Conservation (phyloP, 2,113 vertebrate genomes). For the Plotosus lineatus region DNA sequence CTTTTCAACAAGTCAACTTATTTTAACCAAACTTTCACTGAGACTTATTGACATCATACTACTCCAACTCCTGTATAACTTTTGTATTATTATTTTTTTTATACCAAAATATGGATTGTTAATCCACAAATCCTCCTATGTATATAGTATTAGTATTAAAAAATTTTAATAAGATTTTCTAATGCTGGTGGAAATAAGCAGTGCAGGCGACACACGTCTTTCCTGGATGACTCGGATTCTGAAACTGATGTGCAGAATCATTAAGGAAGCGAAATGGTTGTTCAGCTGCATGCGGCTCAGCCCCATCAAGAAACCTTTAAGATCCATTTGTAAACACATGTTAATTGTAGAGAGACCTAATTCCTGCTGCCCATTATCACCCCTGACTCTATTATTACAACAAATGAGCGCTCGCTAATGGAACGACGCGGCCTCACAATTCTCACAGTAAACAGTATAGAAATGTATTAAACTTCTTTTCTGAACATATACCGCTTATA, state of each 20-base stretch:
- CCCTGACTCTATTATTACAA: constrained; percentile 35
- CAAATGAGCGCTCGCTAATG: constrained; percentile 37
- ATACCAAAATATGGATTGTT: too few species aligned
- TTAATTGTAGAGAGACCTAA: constrained; percentile 40
- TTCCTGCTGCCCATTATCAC: constrained; percentile 36
- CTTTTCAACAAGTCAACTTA: too few species aligned
- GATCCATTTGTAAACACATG: constrained; percentile 25
- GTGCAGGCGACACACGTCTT: too few species aligned
- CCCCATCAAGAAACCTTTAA: constrained; percentile 28
- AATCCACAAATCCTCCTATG: too few species aligned
- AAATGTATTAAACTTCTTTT: neutral
- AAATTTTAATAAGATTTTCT: too few species aligned
- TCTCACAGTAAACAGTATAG: constrained; percentile 6
- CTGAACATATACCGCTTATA: neutral
- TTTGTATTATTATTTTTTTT: too few species aligned
- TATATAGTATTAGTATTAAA: too few species aligned
- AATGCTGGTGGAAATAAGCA: too few species aligned
- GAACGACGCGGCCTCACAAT: constrained; percentile 28
- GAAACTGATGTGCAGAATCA: constrained; percentile 2
- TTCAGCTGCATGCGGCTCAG: constrained; percentile 3
- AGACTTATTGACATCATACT: too few species aligned
- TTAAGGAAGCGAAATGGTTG: neutral
- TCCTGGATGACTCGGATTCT: too few species aligned
- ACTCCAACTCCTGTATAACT: too few species aligned
- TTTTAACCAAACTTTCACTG: too few species aligned